phyloP scores from a whole-genome alignment of 2,888 invertebrate species.

The Synanthedon vespiformis region DNA sequence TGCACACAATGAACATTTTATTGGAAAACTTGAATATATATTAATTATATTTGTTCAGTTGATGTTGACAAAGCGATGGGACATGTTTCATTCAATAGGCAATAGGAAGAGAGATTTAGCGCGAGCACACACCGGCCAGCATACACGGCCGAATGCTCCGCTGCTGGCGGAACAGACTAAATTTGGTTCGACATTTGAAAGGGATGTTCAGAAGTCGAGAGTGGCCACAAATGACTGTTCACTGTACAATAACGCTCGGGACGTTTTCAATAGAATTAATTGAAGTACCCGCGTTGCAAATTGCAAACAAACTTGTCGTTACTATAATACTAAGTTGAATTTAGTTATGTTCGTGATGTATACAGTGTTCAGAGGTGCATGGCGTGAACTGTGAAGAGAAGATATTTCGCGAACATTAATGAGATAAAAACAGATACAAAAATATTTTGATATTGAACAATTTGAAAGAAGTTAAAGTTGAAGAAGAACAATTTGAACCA shows the following conservation, averaged over 20 bases:
- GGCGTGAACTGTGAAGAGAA: too few species aligned
- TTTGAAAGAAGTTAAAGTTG: too few species aligned
- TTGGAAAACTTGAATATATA: too few species aligned
- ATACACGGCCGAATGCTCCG: constrained; percentile 16
- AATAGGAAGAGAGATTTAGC: constrained; percentile 10
- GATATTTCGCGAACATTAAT: too few species aligned
- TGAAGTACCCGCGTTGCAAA: neutral
- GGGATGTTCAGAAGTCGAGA: constrained; percentile 4
- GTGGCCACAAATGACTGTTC: neutral
- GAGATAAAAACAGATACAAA: too few species aligned
- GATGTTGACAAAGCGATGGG: constrained; percentile 15
- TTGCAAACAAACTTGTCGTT: neutral
- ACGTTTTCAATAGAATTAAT: neutral
- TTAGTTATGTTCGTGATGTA: too few species aligned
- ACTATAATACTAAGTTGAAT: neutral
- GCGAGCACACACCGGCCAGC: constrained; percentile 2
- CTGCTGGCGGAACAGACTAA: constrained; percentile 13
- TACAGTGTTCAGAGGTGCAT: too few species aligned
- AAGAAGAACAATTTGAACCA: too few species aligned
- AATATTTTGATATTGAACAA: too few species aligned
- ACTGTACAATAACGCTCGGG: neutral
- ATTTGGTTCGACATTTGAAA: constrained; percentile 12
- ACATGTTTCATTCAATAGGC: constrained; percentile 13
- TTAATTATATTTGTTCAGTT: too few species aligned
- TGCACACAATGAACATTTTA: too few species aligned